phyloP scores from a whole-genome alignment of 2,888 invertebrate species.

The Acrobeloides nanus region DNA sequence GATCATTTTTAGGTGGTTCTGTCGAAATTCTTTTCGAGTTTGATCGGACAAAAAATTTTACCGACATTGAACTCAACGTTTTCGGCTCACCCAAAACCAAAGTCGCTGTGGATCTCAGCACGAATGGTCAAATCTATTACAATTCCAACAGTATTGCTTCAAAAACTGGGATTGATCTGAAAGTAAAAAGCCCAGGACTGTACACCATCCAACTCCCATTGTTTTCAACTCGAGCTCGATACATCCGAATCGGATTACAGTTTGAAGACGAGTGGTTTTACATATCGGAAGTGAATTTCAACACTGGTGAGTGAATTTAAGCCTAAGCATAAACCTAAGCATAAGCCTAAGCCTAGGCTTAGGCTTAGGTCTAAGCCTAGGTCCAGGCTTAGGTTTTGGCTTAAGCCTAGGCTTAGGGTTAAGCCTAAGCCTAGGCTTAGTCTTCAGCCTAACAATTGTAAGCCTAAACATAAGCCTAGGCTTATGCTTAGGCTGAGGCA shows the following conservation, averaged over 20 bases:
- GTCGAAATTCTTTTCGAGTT: slow-evolving; percentile 76
- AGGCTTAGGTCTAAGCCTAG: no score
- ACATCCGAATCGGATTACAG: slow-evolving; percentile 46
- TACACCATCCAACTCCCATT: slow-evolving; percentile 36
- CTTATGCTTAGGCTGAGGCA: no score
- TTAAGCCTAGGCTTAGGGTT: no score
- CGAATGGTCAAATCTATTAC: slow-evolving; percentile 9
- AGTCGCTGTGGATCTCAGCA: slow-evolving; percentile 57
- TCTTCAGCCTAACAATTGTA: no score
- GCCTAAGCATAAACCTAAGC: no score
- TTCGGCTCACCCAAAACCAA: slow-evolving; percentile 79
- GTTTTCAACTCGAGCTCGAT: slow-evolving; percentile 24
- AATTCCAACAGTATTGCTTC: slow-evolving; percentile 5
- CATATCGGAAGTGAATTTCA: slow-evolving; percentile 79
- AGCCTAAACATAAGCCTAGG: no score
- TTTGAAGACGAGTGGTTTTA: slow-evolving; percentile 80
- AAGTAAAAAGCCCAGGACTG: background rate
- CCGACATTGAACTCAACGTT: slow-evolving; percentile 70
- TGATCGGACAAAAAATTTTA: slow-evolving; percentile 78
- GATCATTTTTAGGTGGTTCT: slow-evolving; percentile 24
- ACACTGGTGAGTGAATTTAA: slow-evolving; percentile 65
- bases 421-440: no score
- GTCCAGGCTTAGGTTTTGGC: no score
- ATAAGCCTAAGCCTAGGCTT: no score
- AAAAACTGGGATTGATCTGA: background rate